phyloP scores from a whole-genome alignment of 2,888 invertebrate species.

The Lithophane leautieri region DNA sequence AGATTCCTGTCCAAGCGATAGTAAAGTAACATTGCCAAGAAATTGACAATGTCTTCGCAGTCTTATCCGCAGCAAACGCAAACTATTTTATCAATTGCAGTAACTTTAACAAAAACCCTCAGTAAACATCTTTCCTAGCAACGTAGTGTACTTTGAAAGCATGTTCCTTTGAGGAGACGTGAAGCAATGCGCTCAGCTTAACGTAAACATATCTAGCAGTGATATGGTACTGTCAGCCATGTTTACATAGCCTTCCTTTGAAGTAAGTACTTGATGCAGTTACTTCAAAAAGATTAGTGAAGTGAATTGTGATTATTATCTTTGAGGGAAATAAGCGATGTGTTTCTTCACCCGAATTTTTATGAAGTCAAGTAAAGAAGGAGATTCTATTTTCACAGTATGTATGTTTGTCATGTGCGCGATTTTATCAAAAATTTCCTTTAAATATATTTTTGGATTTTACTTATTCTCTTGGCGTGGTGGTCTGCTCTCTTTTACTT shows the following conservation, averaged over 20 bases:
- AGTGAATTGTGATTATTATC: conserved; percentile 10
- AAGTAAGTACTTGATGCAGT: conserved; percentile 42
- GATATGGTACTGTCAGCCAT: conserved; percentile 51
- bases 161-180: conserved; percentile 55
- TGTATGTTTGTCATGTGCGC: background rate
- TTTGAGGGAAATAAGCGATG: background rate
- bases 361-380: no score
- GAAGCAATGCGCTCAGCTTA: conserved; percentile 61
- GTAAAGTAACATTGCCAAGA: background rate
- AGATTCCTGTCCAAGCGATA: background rate
- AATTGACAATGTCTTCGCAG: background rate
- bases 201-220: conserved; percentile 61
- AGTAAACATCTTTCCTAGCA: conserved; percentile 41
- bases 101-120: conserved; percentile 21
- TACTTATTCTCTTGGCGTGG: no score
- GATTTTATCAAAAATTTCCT: background rate
- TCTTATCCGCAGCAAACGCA: background rate
- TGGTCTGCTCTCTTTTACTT: no score
- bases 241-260: conserved; percentile 60
- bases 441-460: no score
- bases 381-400: no score
- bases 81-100: conserved; percentile 15
- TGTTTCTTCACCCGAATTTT: conserved; percentile 1
- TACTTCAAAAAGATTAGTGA: conserved; percentile 41
- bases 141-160: conserved; percentile 31